A percentile compares a stretch with the other conserved stretches of the same genome.
Evolutionary conservation across 2,797 vertebrate genomes (phyloP).

Genomic region (Myiotriccus ornatus): DNA sequence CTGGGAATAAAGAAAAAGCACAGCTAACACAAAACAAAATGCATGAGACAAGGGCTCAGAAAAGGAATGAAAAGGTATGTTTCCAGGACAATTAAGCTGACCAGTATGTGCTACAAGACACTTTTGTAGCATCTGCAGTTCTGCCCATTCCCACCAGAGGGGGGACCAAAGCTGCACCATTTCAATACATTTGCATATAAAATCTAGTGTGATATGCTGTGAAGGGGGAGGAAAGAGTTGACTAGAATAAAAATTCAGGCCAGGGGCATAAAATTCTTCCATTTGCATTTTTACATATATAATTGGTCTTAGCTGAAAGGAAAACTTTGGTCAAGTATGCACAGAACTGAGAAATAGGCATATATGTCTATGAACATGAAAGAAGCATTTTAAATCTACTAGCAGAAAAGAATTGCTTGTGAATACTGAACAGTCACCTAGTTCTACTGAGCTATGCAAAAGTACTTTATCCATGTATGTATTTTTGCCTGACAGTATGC

Average conservation of each 20-base stretch:
- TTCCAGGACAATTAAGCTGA: neutral
- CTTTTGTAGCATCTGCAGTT: constrained; percentile 24
- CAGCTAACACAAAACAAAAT: neutral
- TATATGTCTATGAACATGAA: neutral
- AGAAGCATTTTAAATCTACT: neutral
- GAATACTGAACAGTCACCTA: neutral
- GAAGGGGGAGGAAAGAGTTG: neutral
- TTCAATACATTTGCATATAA: constrained; percentile 26
- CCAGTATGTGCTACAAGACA: fast-evolving
- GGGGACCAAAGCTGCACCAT: constrained; percentile 42
- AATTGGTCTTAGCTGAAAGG: neutral
- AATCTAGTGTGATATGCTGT: neutral
- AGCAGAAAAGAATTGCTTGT: neutral
- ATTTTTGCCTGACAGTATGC: neutral
- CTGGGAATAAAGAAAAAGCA: neutral
- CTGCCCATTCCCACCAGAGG: constrained; percentile 71
- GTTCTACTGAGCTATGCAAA: neutral
- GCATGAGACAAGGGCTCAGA: neutral
- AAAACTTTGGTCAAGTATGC: neutral
- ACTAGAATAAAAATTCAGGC: neutral
- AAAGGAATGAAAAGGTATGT: neutral
- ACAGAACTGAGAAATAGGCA: neutral
- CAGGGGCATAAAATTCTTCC: neutral
- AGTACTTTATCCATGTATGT: neutral
- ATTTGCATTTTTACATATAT: constrained; percentile 5